Conservation (phyloP, 1,140 invertebrate genomes). For the Harpegnathos saltator region DNA sequence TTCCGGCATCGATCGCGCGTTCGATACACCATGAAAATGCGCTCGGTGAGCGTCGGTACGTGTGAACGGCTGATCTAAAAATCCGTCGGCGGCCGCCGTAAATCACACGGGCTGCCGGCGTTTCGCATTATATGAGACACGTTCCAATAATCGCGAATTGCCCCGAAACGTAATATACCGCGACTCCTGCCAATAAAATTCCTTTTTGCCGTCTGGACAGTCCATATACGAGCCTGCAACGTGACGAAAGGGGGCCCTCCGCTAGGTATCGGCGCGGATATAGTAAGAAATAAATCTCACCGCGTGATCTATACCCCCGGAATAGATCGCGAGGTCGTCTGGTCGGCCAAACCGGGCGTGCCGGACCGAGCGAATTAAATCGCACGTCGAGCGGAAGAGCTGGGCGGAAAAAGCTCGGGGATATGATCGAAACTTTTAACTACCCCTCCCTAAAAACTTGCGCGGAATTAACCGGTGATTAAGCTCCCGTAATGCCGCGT, state of each 20-base stretch:
- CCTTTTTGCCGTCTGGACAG: constrained; percentile 52
- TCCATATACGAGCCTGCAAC: constrained; percentile 52
- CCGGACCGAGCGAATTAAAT: constrained; percentile 32
- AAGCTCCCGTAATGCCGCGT: constrained; percentile 25
- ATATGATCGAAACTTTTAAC: constrained; percentile 29
- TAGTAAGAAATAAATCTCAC: constrained; percentile 50
- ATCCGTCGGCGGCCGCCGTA: constrained; percentile 35
- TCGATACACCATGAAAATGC: constrained; percentile 28
- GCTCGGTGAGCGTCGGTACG: no score
- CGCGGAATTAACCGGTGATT: constrained; percentile 24
- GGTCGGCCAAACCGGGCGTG: neutral
- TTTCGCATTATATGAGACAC: constrained; percentile 61
- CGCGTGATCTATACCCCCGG: constrained; percentile 36
- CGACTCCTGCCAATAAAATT: constrained; percentile 58
- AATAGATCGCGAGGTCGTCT: constrained; percentile 35
- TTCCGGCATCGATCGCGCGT: neutral
- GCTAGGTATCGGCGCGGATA: constrained; percentile 42
- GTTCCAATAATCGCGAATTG: constrained; percentile 61
- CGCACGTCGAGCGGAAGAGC: constrained; percentile 15
- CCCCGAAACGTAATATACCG: constrained; percentile 56
- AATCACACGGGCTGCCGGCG: constrained; percentile 33
- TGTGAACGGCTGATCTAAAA: constrained; percentile 49
- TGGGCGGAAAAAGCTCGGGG: neutral
- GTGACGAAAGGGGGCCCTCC: constrained; percentile 47
- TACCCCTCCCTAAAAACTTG: neutral